These are phyloP conservation scores for Morone chrysops DNA, from an alignment of 2,113 vertebrate species.

Conservation along the genomic window DNA sequence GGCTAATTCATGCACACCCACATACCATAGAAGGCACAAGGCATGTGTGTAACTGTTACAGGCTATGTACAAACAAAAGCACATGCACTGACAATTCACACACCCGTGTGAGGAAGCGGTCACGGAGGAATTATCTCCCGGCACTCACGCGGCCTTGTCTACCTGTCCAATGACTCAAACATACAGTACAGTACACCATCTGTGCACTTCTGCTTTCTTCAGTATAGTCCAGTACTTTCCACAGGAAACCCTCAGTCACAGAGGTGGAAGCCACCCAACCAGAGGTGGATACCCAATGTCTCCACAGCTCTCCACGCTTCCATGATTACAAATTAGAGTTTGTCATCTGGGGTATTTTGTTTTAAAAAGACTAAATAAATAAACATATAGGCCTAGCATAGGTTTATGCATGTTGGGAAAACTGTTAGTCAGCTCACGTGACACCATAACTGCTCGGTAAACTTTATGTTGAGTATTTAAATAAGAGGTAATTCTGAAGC, in stretches of 20 bases:
- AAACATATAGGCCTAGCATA: no score
- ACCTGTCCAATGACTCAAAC: constrained; percentile 52
- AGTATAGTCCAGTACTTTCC: constrained; percentile 71
- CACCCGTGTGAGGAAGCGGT: constrained; percentile 5
- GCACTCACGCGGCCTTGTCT: neutral
- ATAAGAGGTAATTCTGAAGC: neutral
- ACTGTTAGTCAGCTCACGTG: neutral
- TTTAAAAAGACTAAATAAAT: no score
- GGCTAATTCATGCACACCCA: constrained; percentile 28
- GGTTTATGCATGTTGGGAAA: neutral
- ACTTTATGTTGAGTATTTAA: neutral
- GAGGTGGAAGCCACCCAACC: constrained; percentile 46
- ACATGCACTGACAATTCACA: neutral
- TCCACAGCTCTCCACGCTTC: constrained; percentile 15
- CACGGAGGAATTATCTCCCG: constrained; percentile 17
- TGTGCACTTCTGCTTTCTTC: constrained; percentile 67
- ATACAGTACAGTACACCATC: constrained; percentile 34
- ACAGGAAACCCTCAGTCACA: constrained; percentile 70
- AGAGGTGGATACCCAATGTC: constrained; percentile 24
- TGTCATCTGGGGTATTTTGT: no score
- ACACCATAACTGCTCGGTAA: neutral
- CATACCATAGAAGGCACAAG: neutral
- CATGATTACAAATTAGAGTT: neutral
- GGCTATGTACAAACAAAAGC: constrained; percentile 22
- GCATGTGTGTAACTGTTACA: neutral